Base-by-base conservation (phyloP, 2,113 vertebrate genomes). In the Eretmodus cyanostictus region DNA sequence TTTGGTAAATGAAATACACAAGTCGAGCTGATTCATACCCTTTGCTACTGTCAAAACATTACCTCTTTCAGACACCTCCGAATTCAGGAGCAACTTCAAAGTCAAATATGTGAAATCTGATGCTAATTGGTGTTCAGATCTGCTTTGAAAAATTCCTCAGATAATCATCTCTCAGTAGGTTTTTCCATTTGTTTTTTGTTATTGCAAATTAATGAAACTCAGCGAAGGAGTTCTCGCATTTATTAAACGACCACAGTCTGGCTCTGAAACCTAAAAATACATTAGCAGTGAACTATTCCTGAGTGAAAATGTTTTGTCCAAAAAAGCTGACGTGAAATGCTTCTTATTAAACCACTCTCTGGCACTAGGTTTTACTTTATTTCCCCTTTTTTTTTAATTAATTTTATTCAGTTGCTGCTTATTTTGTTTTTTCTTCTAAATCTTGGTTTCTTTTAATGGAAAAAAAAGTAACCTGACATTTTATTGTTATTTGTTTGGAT, bases 21-120 rank as follows among this genome's bases (percentile, higher is more conserved):
- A 63, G 91, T 83, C 54, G 61, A 84, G 89, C 79, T 93, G 90
- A 94, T 91, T 93, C 90, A 94, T 87, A 79, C n/a, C 42, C 45
- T 66, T 86, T 79, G 47, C 87, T 76, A 9, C 78, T 83, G 86
- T 93, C 82, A 92, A 86, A 92, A 87, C 89, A 83, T 34, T 12
- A 86, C 81, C 31, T 76, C 55, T 71, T 42, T 90, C 85, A 81
- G 54, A 89, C 88, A 84, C 86, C 92, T 53, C 38, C 51, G 22
- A 91, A 83, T 66, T 87, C 83, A 78, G 34, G n/a, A 79, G 22
- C 22, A 10, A 68, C 87, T 89, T 93, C 76, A 92, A 91, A 93
- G 90, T 85, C 54, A n/a, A 19, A 47, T 47, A 55, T 80, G 76
- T 54, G 85, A 71, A 86, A 84, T 87, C 14, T 80, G 78, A 83